phyloP scores from a whole-genome alignment of 2,797 vertebrate species.

The Triplophysa yarkandensis region DNA sequence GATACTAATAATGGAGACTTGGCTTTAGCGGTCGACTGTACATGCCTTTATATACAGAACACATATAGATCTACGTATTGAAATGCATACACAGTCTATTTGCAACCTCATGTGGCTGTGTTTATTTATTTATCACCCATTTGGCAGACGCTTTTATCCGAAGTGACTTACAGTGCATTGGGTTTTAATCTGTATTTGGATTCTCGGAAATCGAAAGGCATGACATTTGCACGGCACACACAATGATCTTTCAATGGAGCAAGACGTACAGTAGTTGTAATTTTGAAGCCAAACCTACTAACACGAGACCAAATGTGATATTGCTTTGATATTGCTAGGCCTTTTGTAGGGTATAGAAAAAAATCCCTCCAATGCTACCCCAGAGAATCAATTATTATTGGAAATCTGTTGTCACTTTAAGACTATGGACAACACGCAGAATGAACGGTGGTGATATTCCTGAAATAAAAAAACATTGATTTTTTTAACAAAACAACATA shows the following conservation, averaged over 20 bases:
- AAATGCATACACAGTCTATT: neutral
- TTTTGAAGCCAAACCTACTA: too few relatives aligned
- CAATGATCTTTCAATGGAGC: neutral
- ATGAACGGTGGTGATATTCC: neutral
- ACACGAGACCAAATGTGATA: too few relatives aligned
- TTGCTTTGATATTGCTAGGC: too few relatives aligned
- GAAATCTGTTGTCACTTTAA: neutral
- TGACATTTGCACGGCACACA: neutral
- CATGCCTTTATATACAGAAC: neutral
- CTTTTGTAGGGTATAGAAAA: neutral
- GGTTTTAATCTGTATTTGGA: neutral
- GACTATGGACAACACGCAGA: neutral
- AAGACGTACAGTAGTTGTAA: too few relatives aligned
- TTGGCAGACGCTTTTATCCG: neutral
- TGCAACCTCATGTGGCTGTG: too few relatives aligned
- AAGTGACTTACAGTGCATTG: neutral
- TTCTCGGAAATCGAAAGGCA: neutral
- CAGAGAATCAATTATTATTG: slow-evolving; percentile 2
- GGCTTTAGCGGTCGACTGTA: neutral
- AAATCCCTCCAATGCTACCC: neutral
- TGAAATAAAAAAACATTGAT: neutral
- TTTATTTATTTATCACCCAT: neutral
- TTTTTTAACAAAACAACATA: slow-evolving; percentile 15
- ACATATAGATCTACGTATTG: neutral
- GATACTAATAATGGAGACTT: slow-evolving; percentile 41